Percentiles rank a stretch among this genome's conserved stretches.
Conservation (phyloP, 1,140 invertebrate species). For the Chlorops oryzae region DNA sequence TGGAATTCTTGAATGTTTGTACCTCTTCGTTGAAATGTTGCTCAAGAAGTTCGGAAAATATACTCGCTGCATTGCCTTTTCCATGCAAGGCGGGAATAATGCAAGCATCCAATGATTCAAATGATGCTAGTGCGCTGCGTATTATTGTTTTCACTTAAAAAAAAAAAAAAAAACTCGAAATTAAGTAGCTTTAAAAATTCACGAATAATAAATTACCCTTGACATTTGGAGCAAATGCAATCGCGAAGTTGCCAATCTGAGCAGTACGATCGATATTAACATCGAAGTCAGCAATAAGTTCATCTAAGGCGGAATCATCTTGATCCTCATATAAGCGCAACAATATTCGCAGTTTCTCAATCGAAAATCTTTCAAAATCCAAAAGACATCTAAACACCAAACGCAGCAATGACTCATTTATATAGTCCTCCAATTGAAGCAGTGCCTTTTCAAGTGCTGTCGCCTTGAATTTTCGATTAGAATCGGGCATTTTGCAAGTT, state of each 20-base stretch:
- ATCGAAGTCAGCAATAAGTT: conserved; percentile 43
- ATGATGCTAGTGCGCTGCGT: conserved; percentile 39
- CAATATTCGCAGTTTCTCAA: conserved; percentile 34
- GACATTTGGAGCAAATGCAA: conserved; percentile 29
- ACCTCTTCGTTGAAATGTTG: conserved; percentile 43
- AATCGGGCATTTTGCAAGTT: conserved; percentile 4
- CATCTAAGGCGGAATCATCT: conserved; percentile 28
- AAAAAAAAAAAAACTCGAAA: background rate
- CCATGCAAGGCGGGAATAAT: conserved; percentile 38
- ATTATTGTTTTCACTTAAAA: conserved; percentile 36
- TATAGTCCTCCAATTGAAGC: conserved; percentile 35
- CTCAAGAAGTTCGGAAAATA: conserved; percentile 36
- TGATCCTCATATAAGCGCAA: conserved; percentile 10
- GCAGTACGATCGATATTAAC: conserved; percentile 40
- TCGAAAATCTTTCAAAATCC: conserved; percentile 37
- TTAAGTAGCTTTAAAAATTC: background rate
- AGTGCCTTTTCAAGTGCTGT: conserved; percentile 31
- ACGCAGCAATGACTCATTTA: conserved; percentile 36
- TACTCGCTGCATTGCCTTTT: conserved; percentile 16
- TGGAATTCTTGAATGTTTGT: conserved; percentile 28
- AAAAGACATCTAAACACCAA: conserved; percentile 37
- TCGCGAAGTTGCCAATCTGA: conserved; percentile 41
- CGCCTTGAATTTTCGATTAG: conserved; percentile 29
- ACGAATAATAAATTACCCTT: conserved; percentile 21
- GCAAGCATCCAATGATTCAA: conserved; percentile 39